These are phyloP conservation scores for Leptura quadrifasciata DNA, from an alignment of 2,888 invertebrate species.

Conservation along the genomic window DNA sequence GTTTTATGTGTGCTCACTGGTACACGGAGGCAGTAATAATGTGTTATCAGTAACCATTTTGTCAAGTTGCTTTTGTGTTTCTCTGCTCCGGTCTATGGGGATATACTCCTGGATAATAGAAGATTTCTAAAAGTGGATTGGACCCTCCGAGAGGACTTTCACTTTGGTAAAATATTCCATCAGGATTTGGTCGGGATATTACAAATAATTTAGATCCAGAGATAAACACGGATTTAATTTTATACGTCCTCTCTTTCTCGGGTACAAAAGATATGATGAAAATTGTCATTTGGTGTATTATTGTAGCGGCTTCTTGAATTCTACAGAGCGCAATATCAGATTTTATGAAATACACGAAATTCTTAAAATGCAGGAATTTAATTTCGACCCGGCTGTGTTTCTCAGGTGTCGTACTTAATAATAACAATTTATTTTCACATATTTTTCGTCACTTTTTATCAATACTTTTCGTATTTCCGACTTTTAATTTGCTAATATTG, in stretches of 20 bases:
- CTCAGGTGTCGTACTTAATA: slow-evolving; percentile 35
- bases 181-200: slow-evolving; percentile 60
- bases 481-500: no score
- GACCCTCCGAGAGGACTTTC: slow-evolving; percentile 58
- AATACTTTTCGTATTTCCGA: no score
- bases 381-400: slow-evolving; percentile 14
- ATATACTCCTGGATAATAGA: slow-evolving; percentile 65
- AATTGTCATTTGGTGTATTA: slow-evolving; percentile 17
- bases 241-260: slow-evolving; percentile 32
- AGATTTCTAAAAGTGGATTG: slow-evolving; percentile 65
- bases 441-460: neutral
- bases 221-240: slow-evolving; percentile 61
- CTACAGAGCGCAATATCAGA: neutral
- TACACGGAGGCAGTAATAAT: slow-evolving; percentile 58
- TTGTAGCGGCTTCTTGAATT: neutral
- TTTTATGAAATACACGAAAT: slow-evolving; percentile 15
- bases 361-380: slow-evolving; percentile 23
- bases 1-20: slow-evolving; percentile 60
- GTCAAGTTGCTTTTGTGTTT: slow-evolving; percentile 66
- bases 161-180: slow-evolving; percentile 61
- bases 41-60: slow-evolving; percentile 68
- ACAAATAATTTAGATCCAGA: slow-evolving; percentile 63
- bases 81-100: slow-evolving; percentile 62
- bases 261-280: neutral
- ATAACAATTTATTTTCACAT: slow-evolving; percentile 10